Percentiles rank a stretch among this genome's conserved stretches.
phyloP scores from a whole-genome alignment of 2,888 invertebrate species.

The Atherix ibis region DNA sequence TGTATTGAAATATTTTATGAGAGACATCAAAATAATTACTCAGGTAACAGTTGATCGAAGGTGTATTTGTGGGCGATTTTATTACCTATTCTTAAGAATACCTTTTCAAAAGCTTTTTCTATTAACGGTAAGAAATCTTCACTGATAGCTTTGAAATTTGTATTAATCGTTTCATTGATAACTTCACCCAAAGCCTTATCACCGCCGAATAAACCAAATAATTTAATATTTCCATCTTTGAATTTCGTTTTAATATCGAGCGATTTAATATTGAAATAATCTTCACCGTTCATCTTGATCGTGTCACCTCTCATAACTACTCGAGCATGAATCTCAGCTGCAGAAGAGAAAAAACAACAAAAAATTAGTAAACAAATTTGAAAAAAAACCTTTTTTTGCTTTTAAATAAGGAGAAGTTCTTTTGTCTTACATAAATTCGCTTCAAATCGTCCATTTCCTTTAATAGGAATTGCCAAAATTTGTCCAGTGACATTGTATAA shows the following conservation, averaged over 20 bases:
- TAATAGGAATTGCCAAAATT: constrained; percentile 56
- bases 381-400: neutral
- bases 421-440: constrained; percentile 51
- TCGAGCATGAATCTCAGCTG: constrained; percentile 50
- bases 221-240: constrained; percentile 43
- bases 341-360: constrained; percentile 9
- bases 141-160: constrained; percentile 57
- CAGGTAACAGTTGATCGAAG: constrained; percentile 37
- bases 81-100: constrained; percentile 42
- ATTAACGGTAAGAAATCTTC: constrained; percentile 55
- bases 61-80: constrained; percentile 44
- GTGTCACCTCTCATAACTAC: constrained; percentile 45
- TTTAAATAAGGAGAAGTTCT: neutral
- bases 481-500: constrained; percentile 51
- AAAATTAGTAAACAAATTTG: constrained; percentile 2
- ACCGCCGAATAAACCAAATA: constrained; percentile 58
- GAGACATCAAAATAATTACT: too few species aligned
- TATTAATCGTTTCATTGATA: constrained; percentile 62
- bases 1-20: too few species aligned
- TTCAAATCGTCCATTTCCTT: constrained; percentile 46
- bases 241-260: constrained; percentile 51
- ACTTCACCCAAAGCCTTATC: constrained; percentile 49
- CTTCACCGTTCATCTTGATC: constrained; percentile 34
- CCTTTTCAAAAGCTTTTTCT: constrained; percentile 42
- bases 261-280: constrained; percentile 44